Evolutionary conservation across 2,888 invertebrate species (phyloP), one percentile per base, ranked within the genome.

Genomic region (Epirrhoe tristata): DNA sequence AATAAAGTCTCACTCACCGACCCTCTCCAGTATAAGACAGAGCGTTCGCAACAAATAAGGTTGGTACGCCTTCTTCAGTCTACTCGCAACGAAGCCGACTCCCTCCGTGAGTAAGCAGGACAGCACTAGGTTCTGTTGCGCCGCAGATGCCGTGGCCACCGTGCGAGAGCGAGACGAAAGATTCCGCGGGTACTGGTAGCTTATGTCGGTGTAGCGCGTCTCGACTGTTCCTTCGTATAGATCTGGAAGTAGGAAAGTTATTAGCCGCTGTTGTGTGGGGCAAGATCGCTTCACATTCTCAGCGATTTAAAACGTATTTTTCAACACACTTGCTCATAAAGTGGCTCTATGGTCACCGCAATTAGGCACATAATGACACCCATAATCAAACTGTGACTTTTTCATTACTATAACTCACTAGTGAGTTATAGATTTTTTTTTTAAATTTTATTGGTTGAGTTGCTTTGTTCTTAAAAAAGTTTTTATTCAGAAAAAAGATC

Each of bases 101-200:
- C 96, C 96, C 83, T 97, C 97, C 0, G 96, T 88, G 69, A 96
- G 88, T 6, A 97, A 81, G 77, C 97, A 97, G 52, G 94, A 91
- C 74, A 95, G 95, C 43, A 95, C 80, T 63, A 97, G 92, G 87
- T 97, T 96, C 58, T 91, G 92, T 77, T 95, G 95, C 1, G 95
- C 95, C 65, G 89, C 86, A 4, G 39, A 8, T 0, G 39, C 10
- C 5, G 39, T 43, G 4, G 39, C 12, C 39, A 43, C 39, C 39
- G 39, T 12, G 39, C 12, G 39, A 10, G 39, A 43, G 39, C 39
- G 39, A 43, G 39, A 43, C 12, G 39, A 43, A 4, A 43, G 12
- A 4, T 5, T 12, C 10, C 77, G 80, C 1, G 83, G 77, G 1
- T 54, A 14, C 0, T 60, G 60, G 81, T 89, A 90, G 67, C 90